phyloP scores from a whole-genome alignment of 2,888 invertebrate genomes.

The Boloria selene region DNA sequence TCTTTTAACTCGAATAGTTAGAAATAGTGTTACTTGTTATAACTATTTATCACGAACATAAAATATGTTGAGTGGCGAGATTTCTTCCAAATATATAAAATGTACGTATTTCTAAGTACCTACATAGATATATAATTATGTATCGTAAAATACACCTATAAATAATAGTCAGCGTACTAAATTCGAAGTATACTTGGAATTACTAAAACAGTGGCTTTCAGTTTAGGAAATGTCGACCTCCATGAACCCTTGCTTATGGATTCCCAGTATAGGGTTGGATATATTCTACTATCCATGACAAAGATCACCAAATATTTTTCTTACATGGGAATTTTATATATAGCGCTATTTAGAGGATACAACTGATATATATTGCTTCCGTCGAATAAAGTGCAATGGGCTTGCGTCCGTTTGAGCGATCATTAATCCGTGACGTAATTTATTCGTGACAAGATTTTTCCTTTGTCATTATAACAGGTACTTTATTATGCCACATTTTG shows the following conservation, averaged over 20 bases:
- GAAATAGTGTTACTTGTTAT: too few relatives aligned
- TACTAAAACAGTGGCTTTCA: too few relatives aligned
- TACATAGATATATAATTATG: too few relatives aligned
- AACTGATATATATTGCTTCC: constrained; percentile 72
- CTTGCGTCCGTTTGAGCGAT: constrained; percentile 23
- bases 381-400: constrained; percentile 40
- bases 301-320: background rate
- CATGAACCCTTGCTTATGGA: background rate
- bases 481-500: background rate
- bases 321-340: background rate
- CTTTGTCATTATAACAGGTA: background rate
- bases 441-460: constrained; percentile 1
- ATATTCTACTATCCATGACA: background rate
- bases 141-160: too few relatives aligned
- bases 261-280: background rate
- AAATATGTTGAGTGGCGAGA: too few relatives aligned
- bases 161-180: too few relatives aligned
- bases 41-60: too few relatives aligned
- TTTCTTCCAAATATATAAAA: too few relatives aligned
- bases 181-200: too few relatives aligned
- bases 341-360: constrained; percentile 12
- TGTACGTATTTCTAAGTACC: too few relatives aligned
- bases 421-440: constrained; percentile 13
- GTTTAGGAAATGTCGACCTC: too few relatives aligned
- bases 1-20: too few relatives aligned